Percentiles rank a stretch among this genome's conserved stretches.
phyloP scores from a whole-genome alignment of 2,113 vertebrate species.

The Mesembrinibis cayennensis region DNA sequence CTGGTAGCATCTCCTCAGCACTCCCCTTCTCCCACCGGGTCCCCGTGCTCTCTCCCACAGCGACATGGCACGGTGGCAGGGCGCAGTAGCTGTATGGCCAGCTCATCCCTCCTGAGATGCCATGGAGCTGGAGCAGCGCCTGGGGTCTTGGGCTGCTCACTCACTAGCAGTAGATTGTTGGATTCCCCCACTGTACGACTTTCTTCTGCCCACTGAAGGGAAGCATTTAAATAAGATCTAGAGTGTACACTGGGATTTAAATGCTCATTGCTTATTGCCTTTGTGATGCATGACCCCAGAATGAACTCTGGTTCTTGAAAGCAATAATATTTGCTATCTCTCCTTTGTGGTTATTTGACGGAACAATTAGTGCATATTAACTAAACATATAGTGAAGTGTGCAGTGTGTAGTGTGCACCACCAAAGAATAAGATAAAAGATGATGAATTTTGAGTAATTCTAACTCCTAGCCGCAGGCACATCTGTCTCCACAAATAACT shows the following conservation, averaged over 20 bases:
- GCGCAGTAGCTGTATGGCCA: fast-evolving
- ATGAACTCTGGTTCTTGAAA: conserved; percentile 10
- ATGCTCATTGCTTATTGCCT: not conserved
- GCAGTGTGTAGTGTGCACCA: not conserved
- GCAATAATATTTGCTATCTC: not conserved
- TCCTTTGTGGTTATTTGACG: conserved; percentile 8
- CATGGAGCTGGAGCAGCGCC: not conserved
- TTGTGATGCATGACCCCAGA: not conserved
- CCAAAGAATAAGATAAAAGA: conserved; percentile 14
- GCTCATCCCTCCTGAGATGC: not conserved
- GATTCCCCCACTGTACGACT: not conserved
- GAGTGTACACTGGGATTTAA: not conserved
- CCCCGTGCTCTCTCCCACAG: not conserved
- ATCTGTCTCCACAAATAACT: not conserved
- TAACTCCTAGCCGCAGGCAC: not conserved
- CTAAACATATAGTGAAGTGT: not conserved
- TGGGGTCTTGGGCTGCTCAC: not conserved
- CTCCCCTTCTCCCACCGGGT: not conserved
- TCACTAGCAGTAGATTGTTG: not conserved
- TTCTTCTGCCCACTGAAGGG: not conserved
- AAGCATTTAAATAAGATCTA: not conserved
- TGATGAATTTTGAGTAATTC: conserved; percentile 14
- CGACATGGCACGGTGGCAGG: fast-evolving
- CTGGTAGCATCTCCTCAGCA: not conserved
- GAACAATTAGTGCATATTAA: conserved; percentile 15